Evolutionary conservation across 2,888 invertebrate species (phyloP), one percentile per base, ranked within the genome.

Genomic region (Merodon equestris): DNA sequence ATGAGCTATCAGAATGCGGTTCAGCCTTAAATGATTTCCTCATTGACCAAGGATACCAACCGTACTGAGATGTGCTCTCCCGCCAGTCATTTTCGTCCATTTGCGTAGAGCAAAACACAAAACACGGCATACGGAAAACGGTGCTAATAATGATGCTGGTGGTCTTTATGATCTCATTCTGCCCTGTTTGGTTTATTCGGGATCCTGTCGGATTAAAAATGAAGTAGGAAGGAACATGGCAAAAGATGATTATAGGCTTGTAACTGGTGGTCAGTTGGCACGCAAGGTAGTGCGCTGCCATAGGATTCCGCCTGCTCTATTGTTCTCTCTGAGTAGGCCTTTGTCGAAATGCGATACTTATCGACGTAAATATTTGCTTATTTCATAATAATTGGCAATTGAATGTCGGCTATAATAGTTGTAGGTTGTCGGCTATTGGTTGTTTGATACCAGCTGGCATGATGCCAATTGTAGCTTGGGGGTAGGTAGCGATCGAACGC

Each of bases 381-480:
- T 79, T 79, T 74, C 74, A 74, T 79, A 79, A 74, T 79, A 79
- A 79, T 79, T 79, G 79, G 79, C 79, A 74, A 79, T 79, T 79
- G 79, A 74, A 79, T 79, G 68, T 73, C 67, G 77, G 73, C 67
- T 68, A 48, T 17, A 57, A 66, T 56, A 51, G 50, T 44, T 60
- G 36, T 48, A 19, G 44, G 10, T n/a, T 58, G 27, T 27, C 27
- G 3, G 45, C 48, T 17, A 12, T 36, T 15, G 45, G 34, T 54
- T 27, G 7, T 27, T 27, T 27, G 27, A 27, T 27, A 7, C 27
- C 27, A 27, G 51, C 63, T 64, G 54, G 76, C 56, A 66, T 40
- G 66, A 61, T 67, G 67, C 51, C 61, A 77, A 73, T 77, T 77
- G 57, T 60, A 36, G 73, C 77, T 54, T 0, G 27, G 14, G 57